phyloP scores from a whole-genome alignment of 2,888 invertebrate genomes.

The Phyto melanocephala region DNA sequence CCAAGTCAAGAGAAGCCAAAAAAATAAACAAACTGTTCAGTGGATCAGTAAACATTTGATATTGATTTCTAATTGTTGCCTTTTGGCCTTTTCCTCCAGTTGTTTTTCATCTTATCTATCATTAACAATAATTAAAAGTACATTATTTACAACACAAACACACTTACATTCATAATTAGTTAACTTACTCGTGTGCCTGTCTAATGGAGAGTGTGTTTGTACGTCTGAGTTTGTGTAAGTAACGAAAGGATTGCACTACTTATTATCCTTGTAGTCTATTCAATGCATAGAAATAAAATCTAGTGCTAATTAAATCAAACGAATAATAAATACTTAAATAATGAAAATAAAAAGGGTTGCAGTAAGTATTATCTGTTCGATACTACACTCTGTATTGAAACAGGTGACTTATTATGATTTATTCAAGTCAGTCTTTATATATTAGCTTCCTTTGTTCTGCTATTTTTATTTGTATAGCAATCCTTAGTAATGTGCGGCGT shows the following conservation, averaged over 20 bases:
- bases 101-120: slow-evolving; percentile 9
- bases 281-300: neutral
- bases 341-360: no score
- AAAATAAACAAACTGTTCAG: neutral
- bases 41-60: neutral
- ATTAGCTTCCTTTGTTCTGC: no score
- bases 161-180: neutral
- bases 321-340: neutral
- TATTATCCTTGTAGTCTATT: slow-evolving; percentile 34
- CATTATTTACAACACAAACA: slow-evolving; percentile 66
- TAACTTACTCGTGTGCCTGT: neutral
- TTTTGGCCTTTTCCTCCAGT: neutral
- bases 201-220: neutral
- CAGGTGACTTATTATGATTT: neutral
- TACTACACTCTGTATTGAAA: neutral
- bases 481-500: no score
- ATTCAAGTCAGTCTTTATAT: no score
- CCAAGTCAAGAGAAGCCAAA: neutral
- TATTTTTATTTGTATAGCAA: no score
- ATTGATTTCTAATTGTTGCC: slow-evolving; percentile 48
- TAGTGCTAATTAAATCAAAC: slow-evolving; percentile 43
- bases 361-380: neutral
- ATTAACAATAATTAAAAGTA: slow-evolving; percentile 49
- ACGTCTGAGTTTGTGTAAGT: neutral
- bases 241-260: slow-evolving; percentile 42